Evolutionary conservation across 2,888 invertebrate species (phyloP), one percentile per base, ranked within the genome.

Genomic region (Zygothrica quintamaculata): DNA sequence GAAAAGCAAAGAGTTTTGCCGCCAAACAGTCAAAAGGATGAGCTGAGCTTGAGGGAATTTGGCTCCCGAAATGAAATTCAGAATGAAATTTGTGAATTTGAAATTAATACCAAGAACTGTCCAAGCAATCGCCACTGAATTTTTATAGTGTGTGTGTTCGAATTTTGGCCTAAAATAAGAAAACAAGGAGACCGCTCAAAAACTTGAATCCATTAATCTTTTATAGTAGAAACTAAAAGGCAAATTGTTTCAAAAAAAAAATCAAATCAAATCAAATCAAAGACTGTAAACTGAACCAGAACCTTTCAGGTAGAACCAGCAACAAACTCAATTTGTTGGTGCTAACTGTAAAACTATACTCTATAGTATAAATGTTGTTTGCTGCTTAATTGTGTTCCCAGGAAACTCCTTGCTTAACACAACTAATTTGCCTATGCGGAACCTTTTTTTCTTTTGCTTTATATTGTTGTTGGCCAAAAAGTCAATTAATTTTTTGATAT

Each of bases 41-140:
- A n/a, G n/a, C n/a, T n/a, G n/a, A n/a, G n/a, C n/a, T n/a, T n/a
- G n/a, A n/a, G 43, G 52, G 44, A 42, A 25, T 55, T 61, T 31
- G 66, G 84, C 82, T 77, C 62, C 81, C 77, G 84, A 79, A 85
- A 81, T 87, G 76, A 68, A 81, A 73, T 82, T 64, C 64, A 66
- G 67, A 74, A 74, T 84, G 60, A 61, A 68, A 69, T 71, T 82
- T 84, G 85, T 84, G 82, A 84, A 84, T 84, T 84, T 66, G 66
- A 88, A 84, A 88, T 88, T 77, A 84, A 88, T 84, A 88, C 84
- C 82, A 57, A 64, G 84, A 84, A 84, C 88, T 84, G 84, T 88
- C 88, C 65, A 84, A 85, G 84, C 87, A 86, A 86, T 85, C 88
- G 84, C 84, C 88, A 84, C 84, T 64, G 84, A 78, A 87, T 74